These are phyloP conservation scores for Lobophora halterata DNA, from an alignment of 2,888 invertebrate genomes.

Conservation along the genomic window DNA sequence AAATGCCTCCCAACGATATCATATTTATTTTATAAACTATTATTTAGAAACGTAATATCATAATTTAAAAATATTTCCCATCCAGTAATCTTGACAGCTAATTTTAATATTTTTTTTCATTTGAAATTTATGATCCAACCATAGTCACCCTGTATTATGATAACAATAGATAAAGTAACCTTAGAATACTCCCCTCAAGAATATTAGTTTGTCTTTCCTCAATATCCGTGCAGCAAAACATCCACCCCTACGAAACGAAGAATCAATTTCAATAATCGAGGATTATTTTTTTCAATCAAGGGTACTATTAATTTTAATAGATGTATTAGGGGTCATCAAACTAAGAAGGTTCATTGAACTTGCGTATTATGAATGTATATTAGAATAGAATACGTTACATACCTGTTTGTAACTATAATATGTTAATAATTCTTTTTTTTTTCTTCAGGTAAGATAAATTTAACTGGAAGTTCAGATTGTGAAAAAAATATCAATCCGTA, in stretches of 20 bases:
- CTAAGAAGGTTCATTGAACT: conserved; percentile 31
- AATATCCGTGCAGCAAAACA: conserved; percentile 21
- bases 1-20: no score
- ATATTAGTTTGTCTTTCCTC: conserved; percentile 6
- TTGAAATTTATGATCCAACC: neutral
- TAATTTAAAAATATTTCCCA: no score
- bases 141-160: neutral
- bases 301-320: conserved; percentile 54
- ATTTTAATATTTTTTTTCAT: neutral
- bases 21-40: no score
- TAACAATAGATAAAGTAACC: conserved; percentile 2
- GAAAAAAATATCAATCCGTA: no score
- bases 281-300: conserved; percentile 58
- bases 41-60: no score
- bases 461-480: no score
- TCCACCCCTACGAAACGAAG: conserved; percentile 25
- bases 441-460: conserved; percentile 43
- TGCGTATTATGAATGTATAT: neutral
- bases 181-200: conserved; percentile 7
- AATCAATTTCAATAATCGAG: conserved; percentile 37
- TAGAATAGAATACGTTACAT: no score
- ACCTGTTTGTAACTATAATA: conserved; percentile 2
- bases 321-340: conserved; percentile 40
- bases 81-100: no score
- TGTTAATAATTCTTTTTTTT: conserved; percentile 18